Evolutionary conservation across 2,113 vertebrate species (phyloP), one percentile per base, ranked within the genome.

Genomic region (Columbina picui): DNA sequence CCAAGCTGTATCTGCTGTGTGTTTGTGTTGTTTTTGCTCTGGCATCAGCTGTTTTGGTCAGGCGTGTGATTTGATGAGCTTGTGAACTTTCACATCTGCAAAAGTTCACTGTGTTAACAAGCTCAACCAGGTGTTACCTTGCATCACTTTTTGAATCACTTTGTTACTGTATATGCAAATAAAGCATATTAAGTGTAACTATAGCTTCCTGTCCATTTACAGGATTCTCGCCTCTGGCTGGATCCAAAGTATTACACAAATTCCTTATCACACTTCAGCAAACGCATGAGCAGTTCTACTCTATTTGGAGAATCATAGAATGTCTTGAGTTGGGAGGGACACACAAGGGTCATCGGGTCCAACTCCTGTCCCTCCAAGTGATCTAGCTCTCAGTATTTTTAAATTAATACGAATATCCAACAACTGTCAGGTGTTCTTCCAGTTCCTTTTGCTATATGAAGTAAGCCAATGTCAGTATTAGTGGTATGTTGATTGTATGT

Each of bases 1-100:
- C 0, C 5, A 57, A 79, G 22, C 53, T 3, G 0, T 7, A 4
- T 36, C 63, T 60, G 71, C 30, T 0, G 1, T 4, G 1, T 1
- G 11, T 34, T 56, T 73, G 69, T 45, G 43, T 45, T 45, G 43
- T 45, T 45, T 45, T 45, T 18, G 9, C 8, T 39, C 39, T 39
- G 39, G 23, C 36, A 36, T 38, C 56, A n/a, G 53, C 67, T 89
- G 15, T 43, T 77, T 15, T 20, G 16, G 21, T 14, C 14, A 32
- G 49, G 13, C 0, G 11, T 32, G 64, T 12, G 34, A 23, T 63
- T 50, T 52, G 49, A 52, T 7, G 22, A 81, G 94, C 53, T 53
- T 47, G 60, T 81, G 43, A 71, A n/a, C 20, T 34, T 77, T 10
- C 5, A 12, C 3, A 0, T 39, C 32, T 64, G 50, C 27, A 18